A percentile compares a stretch with the other conserved stretches of the same genome.
Evolutionary conservation across 2,113 vertebrate species (phyloP).

Genomic region (Saguinus imperator): DNA sequence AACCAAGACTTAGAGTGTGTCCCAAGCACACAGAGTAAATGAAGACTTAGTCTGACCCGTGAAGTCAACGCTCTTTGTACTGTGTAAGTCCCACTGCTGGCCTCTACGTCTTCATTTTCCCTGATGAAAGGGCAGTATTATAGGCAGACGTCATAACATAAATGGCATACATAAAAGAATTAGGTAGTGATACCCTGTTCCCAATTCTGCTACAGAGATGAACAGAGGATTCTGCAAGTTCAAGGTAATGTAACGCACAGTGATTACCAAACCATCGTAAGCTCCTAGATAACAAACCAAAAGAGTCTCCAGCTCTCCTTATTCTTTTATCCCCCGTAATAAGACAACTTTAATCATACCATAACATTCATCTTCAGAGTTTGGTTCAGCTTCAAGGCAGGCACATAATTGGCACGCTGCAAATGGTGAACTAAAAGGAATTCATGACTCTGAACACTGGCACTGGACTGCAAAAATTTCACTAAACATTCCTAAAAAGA

Average conservation of each 20-base stretch:
- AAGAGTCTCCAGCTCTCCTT: not conserved
- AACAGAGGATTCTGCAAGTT: not conserved
- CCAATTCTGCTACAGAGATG: not conserved
- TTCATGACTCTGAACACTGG: slow-evolving; percentile 91
- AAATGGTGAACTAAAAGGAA: slow-evolving; percentile 94
- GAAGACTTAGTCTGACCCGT: not conserved
- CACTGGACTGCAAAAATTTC: slow-evolving; percentile 89
- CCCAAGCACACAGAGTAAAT: not conserved
- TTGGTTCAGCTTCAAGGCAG: slow-evolving; percentile 93
- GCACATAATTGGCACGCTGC: slow-evolving; percentile 93
- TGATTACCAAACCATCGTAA: not conserved
- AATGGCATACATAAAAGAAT: not conserved
- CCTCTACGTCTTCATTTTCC: not conserved
- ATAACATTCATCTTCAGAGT: slow-evolving; percentile 87
- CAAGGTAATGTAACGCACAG: not conserved
- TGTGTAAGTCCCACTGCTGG: not conserved
- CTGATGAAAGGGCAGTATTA: not conserved
- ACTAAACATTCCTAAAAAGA: slow-evolving; percentile 91
- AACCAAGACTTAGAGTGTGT: not conserved
- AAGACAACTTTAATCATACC: slow-evolving; percentile 80
- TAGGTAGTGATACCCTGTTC: not conserved
- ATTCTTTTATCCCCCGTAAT: not conserved
- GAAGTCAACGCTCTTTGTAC: not conserved
- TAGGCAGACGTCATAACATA: not conserved
- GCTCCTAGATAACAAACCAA: not conserved